Evolutionary conservation across 2,113 vertebrate genomes (phyloP), one percentile per base, ranked within the genome.

Genomic region (Phasianus colchicus): DNA sequence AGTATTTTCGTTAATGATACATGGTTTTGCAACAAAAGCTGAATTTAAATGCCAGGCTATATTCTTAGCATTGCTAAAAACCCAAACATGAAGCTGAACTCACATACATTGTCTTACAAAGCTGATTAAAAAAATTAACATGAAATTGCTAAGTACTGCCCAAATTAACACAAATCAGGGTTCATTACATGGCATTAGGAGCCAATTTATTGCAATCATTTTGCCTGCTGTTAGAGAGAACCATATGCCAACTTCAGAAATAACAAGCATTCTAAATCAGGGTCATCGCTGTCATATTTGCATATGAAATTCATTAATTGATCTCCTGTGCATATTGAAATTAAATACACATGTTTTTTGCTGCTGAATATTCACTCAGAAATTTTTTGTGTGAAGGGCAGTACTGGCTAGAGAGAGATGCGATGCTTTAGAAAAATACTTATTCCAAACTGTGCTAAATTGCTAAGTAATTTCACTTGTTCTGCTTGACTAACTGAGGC

Each of bases 141-240:
- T 93, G 73, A 92, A 97, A 96, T 95, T 96, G n/a, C 86, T 94
- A 97, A 96, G 74, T 90, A 97, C 92, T 96, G 77, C 70, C 87
- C 72, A 92, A 93, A 97, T 98, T 97, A 97, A 94, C 91, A 97
- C 79, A 97, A 97, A 97, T 97, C 94, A 96, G 90, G 96, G 85
- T 95, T 97, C 93, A 96, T 97, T 97, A 96, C 48, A 9, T 75
- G 85, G 70, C 89, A 97, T 97, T 97, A 96, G 61, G 78, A 97
- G 77, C 66, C 94, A 97, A 96, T 97, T 96, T 97, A 96, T 96
- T 96, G 89, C 94, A 96, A 94, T 97, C 93, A 93, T 96, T 95
- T 97, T 89, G 77, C 96, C 94, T 96, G 83, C 93, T 96, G 92
- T 91, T 97, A 93, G 70, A 92, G 71, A 92, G 34, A 96, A 73